Evolutionary conservation across 2,888 invertebrate species (phyloP).

Genomic region (Saturnia japonica): DNA sequence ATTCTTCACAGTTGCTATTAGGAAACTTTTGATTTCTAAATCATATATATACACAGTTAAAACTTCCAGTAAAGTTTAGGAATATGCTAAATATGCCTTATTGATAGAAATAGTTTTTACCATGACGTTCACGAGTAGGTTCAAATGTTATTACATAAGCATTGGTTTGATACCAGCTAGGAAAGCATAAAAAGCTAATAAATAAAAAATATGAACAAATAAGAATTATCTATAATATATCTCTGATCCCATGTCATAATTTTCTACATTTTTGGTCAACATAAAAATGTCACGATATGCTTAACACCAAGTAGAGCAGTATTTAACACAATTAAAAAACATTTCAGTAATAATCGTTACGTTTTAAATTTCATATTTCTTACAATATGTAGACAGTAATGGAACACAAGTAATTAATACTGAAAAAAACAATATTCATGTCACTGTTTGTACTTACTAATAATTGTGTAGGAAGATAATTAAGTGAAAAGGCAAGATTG

Average conservation of each 20-base stretch:
- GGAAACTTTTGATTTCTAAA: too few species aligned
- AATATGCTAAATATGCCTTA: too few species aligned
- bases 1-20: background rate
- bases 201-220: background rate
- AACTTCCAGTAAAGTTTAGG: too few species aligned
- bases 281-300: background rate
- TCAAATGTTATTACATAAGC: background rate
- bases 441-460: slow-evolving; percentile 54
- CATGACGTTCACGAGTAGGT: too few species aligned
- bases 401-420: slow-evolving; percentile 61
- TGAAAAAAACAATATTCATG: slow-evolving; percentile 48
- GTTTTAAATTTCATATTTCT: slow-evolving; percentile 33
- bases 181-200: background rate
- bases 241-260: background rate
- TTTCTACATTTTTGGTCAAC: background rate
- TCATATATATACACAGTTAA: background rate
- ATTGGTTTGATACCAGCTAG: background rate
- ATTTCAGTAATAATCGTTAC: slow-evolving; percentile 13
- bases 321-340: background rate
- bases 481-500: slow-evolving; percentile 53
- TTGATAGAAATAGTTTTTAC: too few species aligned
- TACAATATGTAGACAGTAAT: slow-evolving; percentile 53
- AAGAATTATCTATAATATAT: background rate
- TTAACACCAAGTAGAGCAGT: background rate
- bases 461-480: slow-evolving; percentile 22